These are phyloP conservation scores for Tinea semifulvella DNA, from an alignment of 2,888 invertebrate genomes.

Conservation along the genomic window DNA sequence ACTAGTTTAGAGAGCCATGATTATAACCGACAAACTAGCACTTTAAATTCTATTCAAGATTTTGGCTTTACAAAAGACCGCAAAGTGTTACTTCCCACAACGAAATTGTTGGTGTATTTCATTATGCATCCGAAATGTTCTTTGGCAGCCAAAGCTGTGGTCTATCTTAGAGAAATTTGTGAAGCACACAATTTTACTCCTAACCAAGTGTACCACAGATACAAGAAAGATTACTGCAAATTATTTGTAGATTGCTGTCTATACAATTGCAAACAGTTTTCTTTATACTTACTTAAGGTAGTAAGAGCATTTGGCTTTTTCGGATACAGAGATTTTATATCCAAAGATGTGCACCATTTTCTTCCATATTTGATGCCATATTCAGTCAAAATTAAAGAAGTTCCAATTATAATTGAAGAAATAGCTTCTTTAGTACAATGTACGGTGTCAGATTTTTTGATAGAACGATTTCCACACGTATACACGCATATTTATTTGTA, in stretches of 20 bases:
- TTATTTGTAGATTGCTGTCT: slow-evolving; percentile 69
- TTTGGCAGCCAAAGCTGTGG: slow-evolving; percentile 63
- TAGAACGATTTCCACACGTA: slow-evolving; percentile 73
- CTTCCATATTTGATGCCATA: slow-evolving; percentile 71
- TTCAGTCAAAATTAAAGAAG: slow-evolving; percentile 62
- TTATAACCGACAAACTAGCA: slow-evolving; percentile 58
- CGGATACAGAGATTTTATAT: slow-evolving; percentile 73
- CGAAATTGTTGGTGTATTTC: slow-evolving; percentile 67
- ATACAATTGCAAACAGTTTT: slow-evolving; percentile 63
- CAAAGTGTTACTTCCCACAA: slow-evolving; percentile 46
- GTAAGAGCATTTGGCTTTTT: slow-evolving; percentile 75
- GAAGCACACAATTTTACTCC: slow-evolving; percentile 60
- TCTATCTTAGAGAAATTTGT: slow-evolving; percentile 66
- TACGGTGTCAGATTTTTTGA: slow-evolving; percentile 68
- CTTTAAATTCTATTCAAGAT: slow-evolving; percentile 61
- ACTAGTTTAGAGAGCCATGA: slow-evolving; percentile 60
- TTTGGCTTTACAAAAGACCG: slow-evolving; percentile 47
- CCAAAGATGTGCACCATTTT: slow-evolving; percentile 74
- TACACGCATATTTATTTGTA: slow-evolving; percentile 76
- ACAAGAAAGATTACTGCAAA: slow-evolving; percentile 70
- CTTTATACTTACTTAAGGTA: slow-evolving; percentile 67
- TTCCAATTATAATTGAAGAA: slow-evolving; percentile 70
- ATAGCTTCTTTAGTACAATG: slow-evolving; percentile 67
- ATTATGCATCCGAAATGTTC: slow-evolving; percentile 71
- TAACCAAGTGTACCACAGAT: slow-evolving; percentile 68